Evolutionary conservation across 1,140 invertebrate species (phyloP), one percentile per base, ranked within the genome.

Genomic region (Drosophila neocordata): DNA sequence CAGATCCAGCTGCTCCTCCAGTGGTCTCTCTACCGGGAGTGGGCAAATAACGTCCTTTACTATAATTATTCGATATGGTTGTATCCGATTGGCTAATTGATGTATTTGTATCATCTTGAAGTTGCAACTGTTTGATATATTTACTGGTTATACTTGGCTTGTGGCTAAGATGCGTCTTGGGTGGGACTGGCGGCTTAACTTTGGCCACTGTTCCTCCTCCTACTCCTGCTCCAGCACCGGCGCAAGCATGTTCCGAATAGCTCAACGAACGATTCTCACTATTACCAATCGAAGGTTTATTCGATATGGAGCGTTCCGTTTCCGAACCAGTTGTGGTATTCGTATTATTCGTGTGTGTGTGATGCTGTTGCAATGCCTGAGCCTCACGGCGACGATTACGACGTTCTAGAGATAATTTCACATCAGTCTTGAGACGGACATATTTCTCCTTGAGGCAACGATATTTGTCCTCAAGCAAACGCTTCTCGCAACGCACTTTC

Each of bases 381-480:
- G 94, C 92, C 92, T 96, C 92, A 77, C 94, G 92, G 66, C 93
- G 83, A 79, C 93, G 92, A 92, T 94, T 80, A 78, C 94, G 92
- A 59, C 93, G 93, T 74, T 95, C 95, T 15, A 95, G 91, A 0
- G 93, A 93, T 15, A 95, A 87, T 84, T 95, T 95, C 2, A 96
- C 95, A 62, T 96, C 95, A 7, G 94, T 95, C 82, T 96, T 97
- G 24, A 97, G 90, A n/a, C 95, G 93, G 12, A 95, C 93, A 79
- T 97, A 96, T 85, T 97, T 96, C 76, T 96, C 95, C 90, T 96
- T 96, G 15, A 97, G 92, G 60, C 94, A 95, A n/a, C 93, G 93
- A 81, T 96, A 97, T 81, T 96, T 96, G 75, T 96, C 95, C 70
- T 95, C 94, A 0, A 96, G 73, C 13, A 96, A 85, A 2, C 95